Conservation (phyloP, 2,797 vertebrate species). For the Champsocephalus gunnari region DNA sequence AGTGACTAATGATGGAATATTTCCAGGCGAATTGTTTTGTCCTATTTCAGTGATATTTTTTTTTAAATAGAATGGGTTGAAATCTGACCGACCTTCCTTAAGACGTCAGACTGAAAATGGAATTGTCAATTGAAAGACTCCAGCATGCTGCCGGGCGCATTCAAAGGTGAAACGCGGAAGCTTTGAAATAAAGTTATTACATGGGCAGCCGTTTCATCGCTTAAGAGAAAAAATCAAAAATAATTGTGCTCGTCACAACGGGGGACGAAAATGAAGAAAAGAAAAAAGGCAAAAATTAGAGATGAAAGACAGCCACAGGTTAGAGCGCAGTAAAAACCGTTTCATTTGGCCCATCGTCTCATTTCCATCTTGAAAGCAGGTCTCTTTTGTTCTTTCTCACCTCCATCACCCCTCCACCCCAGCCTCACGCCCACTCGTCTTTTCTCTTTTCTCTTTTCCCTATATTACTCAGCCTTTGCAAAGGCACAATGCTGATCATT, state of each 20-base stretch:
- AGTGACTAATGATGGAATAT: background rate
- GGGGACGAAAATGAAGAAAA: conserved; percentile 18
- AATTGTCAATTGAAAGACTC: conserved; percentile 51
- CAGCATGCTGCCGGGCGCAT: conserved; percentile 20
- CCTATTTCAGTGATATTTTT: no score
- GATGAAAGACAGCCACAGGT: conserved; percentile 57
- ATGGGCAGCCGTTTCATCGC: conserved; percentile 29
- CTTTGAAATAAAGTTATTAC: conserved; percentile 65
- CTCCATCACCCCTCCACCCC: background rate
- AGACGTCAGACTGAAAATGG: conserved; percentile 25
- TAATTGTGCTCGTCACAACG: conserved; percentile 1
- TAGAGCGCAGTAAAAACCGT: conserved; percentile 15
- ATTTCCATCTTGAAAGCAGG: conserved; percentile 58
- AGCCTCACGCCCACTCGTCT: conserved; percentile 1
- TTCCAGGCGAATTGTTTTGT: background rate
- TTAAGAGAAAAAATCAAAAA: conserved; percentile 55
- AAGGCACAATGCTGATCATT: conserved; percentile 40
- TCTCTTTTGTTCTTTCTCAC: conserved; percentile 45
- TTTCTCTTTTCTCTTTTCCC: background rate
- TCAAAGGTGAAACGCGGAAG: conserved; percentile 34
- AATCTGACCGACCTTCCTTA: conserved; percentile 1
- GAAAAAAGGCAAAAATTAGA: conserved; percentile 25
- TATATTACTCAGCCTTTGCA: conserved; percentile 17
- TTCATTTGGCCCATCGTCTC: conserved; percentile 54
- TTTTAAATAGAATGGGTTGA: background rate